Base-by-base conservation (phyloP, 2,888 invertebrate species). In the Eurytoma adleriae region DNA sequence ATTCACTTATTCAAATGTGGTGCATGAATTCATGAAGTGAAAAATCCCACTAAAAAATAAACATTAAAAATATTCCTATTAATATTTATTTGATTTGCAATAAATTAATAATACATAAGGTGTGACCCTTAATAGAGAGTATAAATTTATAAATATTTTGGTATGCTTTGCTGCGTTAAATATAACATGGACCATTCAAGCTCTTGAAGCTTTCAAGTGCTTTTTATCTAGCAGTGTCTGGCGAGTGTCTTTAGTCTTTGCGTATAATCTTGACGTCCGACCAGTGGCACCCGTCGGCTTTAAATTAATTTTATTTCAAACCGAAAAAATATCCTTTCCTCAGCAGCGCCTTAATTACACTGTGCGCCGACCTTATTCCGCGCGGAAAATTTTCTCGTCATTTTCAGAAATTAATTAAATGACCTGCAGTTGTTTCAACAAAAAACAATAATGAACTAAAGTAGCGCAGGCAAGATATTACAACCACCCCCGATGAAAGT, bases 181-280 rank as follows among this genome's bases (percentile, higher is more conserved):
- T 68, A 64, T 64, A 67, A 30, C 13, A 27, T 59, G 54, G 57
- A 67, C 40, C 13, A 27, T 59, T 71, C 3, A 57, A 57, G 66
- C 57, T 59, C 75, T 76, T 72, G 68, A 78, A 75, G 57, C 54
- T 3, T 71, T 67, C 78, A 30, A 73, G 79, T 54, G 69, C 27
- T 66, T 82, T 79, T 82, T 82, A 79, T 76, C 69, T 69, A 64
- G 57, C 72, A 57, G 72, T 48, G 69, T 67, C 79, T 82, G 74
- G 62, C 48, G 68, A 82, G 79, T 77, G 50, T 79, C 79, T 79
- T 79, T 79, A 20, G 54, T 52, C 75, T 75, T 75, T 79, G 75
- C 54, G 62, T 75, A 50, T 50, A 72, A 76, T 76, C 72, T 76
- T 66, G 54, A 59, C 24, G n/a, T 20, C 50, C 72, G 48, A 48